Conservation (phyloP, 64 coral and sea anemone species). For the Pachyseris speciosa region DNA sequence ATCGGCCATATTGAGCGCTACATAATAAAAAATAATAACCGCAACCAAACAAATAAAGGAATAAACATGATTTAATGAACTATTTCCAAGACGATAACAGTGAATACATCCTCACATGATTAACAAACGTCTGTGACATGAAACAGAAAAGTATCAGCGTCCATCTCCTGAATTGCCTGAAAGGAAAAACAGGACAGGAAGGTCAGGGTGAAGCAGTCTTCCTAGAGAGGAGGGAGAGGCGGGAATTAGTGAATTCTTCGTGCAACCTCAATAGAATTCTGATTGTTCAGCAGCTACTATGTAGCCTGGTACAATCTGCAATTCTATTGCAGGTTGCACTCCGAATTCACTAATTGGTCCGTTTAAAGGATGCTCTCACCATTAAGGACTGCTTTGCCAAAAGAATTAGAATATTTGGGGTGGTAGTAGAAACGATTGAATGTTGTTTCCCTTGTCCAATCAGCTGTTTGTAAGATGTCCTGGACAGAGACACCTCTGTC, state of each 20-base stretch:
- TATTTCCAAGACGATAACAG: too few species aligned
- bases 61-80: too few species aligned
- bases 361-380: not conserved
- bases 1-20: too few species aligned
- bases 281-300: conserved; percentile 11
- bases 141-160: too few species aligned
- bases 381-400: not conserved
- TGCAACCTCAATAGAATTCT: conserved; percentile 8
- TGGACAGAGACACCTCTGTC: not conserved
- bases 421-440: not conserved
- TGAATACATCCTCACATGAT: too few species aligned
- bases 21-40: too few species aligned
- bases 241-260: conserved; percentile 11
- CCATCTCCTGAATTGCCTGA: too few species aligned
- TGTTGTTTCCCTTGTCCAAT: not conserved
- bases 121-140: too few species aligned
- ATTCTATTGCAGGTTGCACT: conserved; percentile 2
- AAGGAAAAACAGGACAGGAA: too few species aligned
- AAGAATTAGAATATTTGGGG: not conserved
- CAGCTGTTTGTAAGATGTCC: not conserved
- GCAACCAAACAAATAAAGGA: too few species aligned
- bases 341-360: conserved; percentile 10
- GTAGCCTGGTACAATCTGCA: conserved; percentile 7
- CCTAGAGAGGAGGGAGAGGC: not conserved
- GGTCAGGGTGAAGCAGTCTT: too few species aligned